Conservation (phyloP, 2,113 vertebrate species). For the Passer montanus region DNA sequence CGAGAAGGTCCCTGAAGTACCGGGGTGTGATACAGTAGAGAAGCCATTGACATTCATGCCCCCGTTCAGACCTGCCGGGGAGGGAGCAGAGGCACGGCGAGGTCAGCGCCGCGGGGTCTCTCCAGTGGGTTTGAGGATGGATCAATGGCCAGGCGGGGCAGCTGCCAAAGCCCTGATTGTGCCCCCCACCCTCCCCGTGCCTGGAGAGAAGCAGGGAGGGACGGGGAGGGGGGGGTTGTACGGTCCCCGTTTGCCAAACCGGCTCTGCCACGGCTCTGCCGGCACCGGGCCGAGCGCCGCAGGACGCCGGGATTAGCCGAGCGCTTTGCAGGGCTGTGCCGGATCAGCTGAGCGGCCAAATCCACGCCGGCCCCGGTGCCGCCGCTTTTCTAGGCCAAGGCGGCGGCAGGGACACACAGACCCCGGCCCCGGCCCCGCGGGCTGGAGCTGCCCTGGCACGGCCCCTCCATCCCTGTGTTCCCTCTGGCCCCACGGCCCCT, state of each 20-base stretch:
- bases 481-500: background rate
- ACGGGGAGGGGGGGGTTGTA: rapidly evolving
- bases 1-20: constrained; percentile 85
- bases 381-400: background rate
- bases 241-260: rapidly evolving
- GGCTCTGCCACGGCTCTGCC: rapidly evolving
- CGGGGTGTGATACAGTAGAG: constrained; percentile 92
- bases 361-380: background rate
- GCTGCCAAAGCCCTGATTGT: background rate
- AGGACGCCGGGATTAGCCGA: constrained; percentile 39
- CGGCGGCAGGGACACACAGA: background rate
- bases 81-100: background rate
- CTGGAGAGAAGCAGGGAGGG: background rate
- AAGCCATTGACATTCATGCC: constrained; percentile 97
- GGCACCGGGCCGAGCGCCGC: background rate
- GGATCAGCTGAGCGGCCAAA: constrained; percentile 52
- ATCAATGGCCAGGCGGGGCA: rapidly evolving
- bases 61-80: constrained; percentile 87
- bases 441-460: background rate
- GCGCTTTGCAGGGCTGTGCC: background rate
- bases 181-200: background rate
- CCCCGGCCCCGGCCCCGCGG: rapidly evolving
- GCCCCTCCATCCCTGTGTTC: background rate
- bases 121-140: background rate
- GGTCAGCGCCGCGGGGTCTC: background rate